Percentiles rank a stretch among this genome's conserved stretches.
phyloP scores from a whole-genome alignment of 2,888 invertebrate genomes.

The Ennomos fuscantarius region DNA sequence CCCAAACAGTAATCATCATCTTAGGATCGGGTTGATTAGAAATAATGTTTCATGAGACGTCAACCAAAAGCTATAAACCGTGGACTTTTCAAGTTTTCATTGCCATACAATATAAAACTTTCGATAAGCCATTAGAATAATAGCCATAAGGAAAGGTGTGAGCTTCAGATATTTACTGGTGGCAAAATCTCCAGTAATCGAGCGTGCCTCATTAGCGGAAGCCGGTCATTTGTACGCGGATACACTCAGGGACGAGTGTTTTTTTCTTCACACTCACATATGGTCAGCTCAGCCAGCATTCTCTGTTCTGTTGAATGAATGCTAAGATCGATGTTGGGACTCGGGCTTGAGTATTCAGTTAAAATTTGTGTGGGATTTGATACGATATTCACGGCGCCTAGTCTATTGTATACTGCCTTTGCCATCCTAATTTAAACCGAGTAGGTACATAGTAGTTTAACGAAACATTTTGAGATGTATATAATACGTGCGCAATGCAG shows the following conservation, averaged over 20 bases:
- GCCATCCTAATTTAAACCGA: no score
- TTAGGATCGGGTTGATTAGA: no score
- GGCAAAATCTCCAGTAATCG: conserved; percentile 56
- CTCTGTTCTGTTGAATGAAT: conserved; percentile 6
- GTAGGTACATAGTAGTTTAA: no score
- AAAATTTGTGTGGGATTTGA: no score
- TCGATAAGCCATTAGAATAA: conserved; percentile 5
- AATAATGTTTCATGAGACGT: no score
- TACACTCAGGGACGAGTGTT: conserved; percentile 54
- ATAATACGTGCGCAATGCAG: no score
- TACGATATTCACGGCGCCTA: no score
- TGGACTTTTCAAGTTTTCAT: no score
- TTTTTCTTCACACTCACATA: conserved; percentile 44
- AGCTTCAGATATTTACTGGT: conserved; percentile 16
- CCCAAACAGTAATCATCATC: no score
- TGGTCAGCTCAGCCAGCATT: conserved; percentile 5
- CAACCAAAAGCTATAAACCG: no score
- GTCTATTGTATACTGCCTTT: no score
- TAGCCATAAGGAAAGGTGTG: conserved; percentile 9
- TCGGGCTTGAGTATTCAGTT: not conserved
- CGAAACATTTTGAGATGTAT: no score
- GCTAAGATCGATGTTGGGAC: conserved; percentile 13
- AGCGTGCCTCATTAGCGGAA: conserved; percentile 60
- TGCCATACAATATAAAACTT: not conserved
- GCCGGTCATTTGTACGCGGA: conserved; percentile 55